Evolutionary conservation across 2,888 invertebrate species (phyloP).

Genomic region (Synergus itoensis): DNA sequence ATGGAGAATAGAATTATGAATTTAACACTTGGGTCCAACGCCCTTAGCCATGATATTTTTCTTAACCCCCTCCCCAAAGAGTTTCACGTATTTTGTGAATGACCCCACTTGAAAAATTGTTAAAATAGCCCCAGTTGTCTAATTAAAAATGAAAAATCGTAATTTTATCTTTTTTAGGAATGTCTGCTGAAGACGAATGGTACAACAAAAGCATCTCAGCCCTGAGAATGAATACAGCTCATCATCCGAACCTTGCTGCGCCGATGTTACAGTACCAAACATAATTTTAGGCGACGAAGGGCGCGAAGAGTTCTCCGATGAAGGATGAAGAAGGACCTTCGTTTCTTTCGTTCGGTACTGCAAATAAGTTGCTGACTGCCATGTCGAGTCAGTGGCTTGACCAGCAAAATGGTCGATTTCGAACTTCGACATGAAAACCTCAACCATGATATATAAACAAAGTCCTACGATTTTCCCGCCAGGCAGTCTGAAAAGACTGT

Average conservation of each 20-base stretch:
- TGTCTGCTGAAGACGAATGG: conserved; percentile 97
- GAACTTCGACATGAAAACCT: conserved; percentile 31
- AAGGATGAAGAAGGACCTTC: conserved; percentile 53
- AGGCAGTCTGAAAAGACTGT: conserved; percentile 45
- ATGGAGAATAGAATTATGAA: too few relatives aligned
- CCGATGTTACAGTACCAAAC: conserved; percentile 99
- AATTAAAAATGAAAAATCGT: too few relatives aligned
- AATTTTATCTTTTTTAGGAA: conserved; percentile 81
- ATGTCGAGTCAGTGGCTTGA: conserved; percentile 39
- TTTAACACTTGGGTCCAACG: too few relatives aligned
- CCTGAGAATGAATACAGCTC: conserved; percentile 96
- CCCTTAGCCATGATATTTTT: too few relatives aligned
- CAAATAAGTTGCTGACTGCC: conserved; percentile 44
- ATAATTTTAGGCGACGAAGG: conserved; percentile 82
- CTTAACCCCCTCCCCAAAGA: too few relatives aligned
- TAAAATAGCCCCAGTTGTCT: too few relatives aligned
- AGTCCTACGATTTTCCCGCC: conserved; percentile 36
- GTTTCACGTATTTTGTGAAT: too few relatives aligned
- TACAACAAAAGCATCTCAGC: conserved; percentile 99
- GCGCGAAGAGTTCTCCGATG: conserved; percentile 51
- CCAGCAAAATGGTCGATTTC: conserved; percentile 33
- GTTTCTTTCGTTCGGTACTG: conserved; percentile 57
- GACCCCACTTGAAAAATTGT: too few relatives aligned
- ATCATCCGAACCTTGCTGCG: conserved; percentile 96
- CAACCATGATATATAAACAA: conserved; percentile 18